Percentiles rank a stretch among this genome's conserved stretches.
Conservation (phyloP, 2,888 invertebrate genomes). For the Ischnus inquisitorius region DNA sequence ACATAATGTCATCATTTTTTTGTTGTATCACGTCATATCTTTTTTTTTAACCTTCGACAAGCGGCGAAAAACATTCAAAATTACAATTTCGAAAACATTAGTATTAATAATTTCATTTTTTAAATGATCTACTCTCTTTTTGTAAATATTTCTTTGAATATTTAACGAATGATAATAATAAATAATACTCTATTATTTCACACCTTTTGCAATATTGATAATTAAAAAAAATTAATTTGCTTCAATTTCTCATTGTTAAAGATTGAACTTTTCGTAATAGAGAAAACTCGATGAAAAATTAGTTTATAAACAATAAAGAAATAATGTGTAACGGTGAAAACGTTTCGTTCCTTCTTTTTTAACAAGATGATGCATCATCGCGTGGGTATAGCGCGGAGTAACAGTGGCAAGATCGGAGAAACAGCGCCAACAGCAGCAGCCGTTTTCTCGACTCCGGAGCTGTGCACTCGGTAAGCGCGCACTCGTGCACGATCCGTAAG, state of each 20-base stretch:
- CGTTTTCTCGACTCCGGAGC: conserved; percentile 38
- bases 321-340: too few relatives aligned
- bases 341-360: too few relatives aligned
- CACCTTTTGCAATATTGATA: too few relatives aligned
- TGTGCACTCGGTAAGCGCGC: conserved; percentile 39
- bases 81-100: background rate
- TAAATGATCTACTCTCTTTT: background rate
- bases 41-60: background rate
- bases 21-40: background rate
- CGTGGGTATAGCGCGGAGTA: background rate
- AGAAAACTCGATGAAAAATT: too few relatives aligned
- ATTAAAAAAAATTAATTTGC: too few relatives aligned
- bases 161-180: too few relatives aligned
- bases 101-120: background rate
- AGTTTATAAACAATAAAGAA: too few relatives aligned
- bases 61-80: background rate
- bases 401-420: conserved; percentile 12
- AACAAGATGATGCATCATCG: too few relatives aligned
- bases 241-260: too few relatives aligned
- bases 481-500: conserved; percentile 68
- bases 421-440: conserved; percentile 18
- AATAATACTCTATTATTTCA: too few relatives aligned
- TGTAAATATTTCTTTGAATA: too few relatives aligned
- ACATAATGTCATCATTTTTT: background rate
- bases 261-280: too few relatives aligned